Evolutionary conservation across 2,888 invertebrate genomes (phyloP).

Genomic region (Punctoribates punctum): DNA sequence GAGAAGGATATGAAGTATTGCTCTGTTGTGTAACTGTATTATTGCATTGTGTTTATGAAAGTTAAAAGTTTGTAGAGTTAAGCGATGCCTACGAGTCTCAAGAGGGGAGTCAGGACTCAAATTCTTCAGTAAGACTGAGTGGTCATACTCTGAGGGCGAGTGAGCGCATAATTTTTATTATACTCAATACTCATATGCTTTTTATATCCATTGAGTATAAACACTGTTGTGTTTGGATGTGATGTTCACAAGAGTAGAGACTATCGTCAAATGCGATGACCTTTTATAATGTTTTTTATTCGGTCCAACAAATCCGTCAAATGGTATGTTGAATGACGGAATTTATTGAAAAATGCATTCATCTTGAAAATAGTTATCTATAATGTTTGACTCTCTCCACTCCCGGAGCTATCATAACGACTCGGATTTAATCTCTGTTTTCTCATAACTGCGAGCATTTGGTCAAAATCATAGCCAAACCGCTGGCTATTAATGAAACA

Average conservation of each 20-base stretch:
- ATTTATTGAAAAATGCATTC: conserved; percentile 37
- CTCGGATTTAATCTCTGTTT: background rate
- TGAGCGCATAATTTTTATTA: conserved; percentile 30
- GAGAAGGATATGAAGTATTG: background rate
- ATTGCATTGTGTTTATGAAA: conserved; percentile 18
- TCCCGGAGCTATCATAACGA: background rate
- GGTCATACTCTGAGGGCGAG: conserved; percentile 32
- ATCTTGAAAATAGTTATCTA: conserved; percentile 30
- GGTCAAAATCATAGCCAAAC: background rate
- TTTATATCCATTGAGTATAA: background rate
- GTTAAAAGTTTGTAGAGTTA: conserved; percentile 30
- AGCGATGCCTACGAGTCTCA: conserved; percentile 26
- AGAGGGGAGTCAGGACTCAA: conserved; percentile 3
- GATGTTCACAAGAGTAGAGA: background rate
- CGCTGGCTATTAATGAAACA: conserved; percentile 10
- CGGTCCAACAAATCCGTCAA: conserved; percentile 35
- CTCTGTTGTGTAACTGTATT: background rate
- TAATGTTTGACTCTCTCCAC: background rate
- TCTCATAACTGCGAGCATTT: background rate
- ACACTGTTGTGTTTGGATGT: conserved; percentile 10
- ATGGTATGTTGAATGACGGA: conserved; percentile 28
- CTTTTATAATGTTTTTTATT: conserved; percentile 32
- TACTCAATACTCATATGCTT: conserved; percentile 17
- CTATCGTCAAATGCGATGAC: conserved; percentile 22
- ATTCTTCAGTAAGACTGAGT: conserved; percentile 27